Conservation (phyloP, 2,113 vertebrate genomes). For the Stictonetta naevosa region DNA sequence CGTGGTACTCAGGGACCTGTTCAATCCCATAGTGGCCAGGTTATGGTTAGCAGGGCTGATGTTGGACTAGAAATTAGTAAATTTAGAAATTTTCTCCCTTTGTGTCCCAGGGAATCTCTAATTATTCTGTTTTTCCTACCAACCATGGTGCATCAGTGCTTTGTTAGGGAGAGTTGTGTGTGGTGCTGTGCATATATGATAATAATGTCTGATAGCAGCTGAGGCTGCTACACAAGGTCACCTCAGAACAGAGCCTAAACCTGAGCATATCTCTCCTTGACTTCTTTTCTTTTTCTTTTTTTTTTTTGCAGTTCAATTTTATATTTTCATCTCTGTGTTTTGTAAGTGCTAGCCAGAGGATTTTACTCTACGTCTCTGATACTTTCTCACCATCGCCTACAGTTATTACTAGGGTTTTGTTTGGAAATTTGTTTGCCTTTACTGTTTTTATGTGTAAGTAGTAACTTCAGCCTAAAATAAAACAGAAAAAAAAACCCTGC, state of each 20-base stretch:
- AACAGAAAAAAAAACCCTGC: background rate
- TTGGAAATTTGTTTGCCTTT: background rate
- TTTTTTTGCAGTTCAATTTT: background rate
- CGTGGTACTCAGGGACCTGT: background rate
- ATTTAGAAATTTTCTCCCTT: background rate
- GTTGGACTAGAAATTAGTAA: background rate
- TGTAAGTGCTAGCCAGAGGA: background rate
- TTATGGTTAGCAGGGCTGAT: rapidly evolving
- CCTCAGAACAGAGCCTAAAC: background rate
- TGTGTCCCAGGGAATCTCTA: background rate
- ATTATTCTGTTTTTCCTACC: background rate
- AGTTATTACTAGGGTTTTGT: background rate
- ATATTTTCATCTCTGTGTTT: background rate
- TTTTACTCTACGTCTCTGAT: background rate
- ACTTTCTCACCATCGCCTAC: background rate
- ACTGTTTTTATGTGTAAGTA: background rate
- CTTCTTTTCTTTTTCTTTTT: background rate
- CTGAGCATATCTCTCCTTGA: background rate
- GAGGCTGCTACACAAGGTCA: background rate
- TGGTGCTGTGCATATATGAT: background rate
- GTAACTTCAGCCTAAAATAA: background rate
- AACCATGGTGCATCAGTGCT: background rate
- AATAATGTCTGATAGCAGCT: background rate
- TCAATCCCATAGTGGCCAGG: background rate
- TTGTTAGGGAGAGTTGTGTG: background rate